These are phyloP conservation scores for Netelia melanura DNA, from an alignment of 2,888 invertebrate genomes.

Conservation along the genomic window DNA sequence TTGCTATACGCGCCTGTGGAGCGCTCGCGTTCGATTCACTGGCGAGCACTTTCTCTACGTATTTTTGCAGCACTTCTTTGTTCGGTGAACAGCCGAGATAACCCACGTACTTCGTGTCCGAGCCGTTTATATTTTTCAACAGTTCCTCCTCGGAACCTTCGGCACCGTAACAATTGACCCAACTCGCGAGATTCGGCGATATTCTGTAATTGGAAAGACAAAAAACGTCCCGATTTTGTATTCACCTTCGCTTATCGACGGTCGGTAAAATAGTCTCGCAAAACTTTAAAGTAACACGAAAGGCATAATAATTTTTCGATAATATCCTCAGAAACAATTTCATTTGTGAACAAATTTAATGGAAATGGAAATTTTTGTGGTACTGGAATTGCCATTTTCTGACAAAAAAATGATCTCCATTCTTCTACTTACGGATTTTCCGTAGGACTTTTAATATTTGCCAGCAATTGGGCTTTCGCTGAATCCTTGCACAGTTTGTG, in stretches of 20 bases:
- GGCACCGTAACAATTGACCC: conserved; percentile 85
- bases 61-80: conserved; percentile 81
- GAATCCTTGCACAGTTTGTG: conserved; percentile 81
- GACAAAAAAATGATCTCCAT: background rate
- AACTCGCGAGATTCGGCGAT: conserved; percentile 83
- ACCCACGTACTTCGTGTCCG: conserved; percentile 76
- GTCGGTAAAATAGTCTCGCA: background rate
- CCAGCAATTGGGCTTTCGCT: conserved; percentile 71
- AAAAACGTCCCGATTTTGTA: background rate
- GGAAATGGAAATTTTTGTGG: background rate
- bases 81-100: conserved; percentile 84
- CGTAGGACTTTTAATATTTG: conserved; percentile 60
- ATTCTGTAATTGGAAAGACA: conserved; percentile 81
- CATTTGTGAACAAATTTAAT: too few species aligned
- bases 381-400: background rate
- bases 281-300: too few species aligned
- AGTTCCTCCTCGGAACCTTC: conserved; percentile 59
- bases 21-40: conserved; percentile 43
- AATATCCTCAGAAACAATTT: too few species aligned
- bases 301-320: too few species aligned
- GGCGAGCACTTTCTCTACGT: conserved; percentile 59
- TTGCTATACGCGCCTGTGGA: conserved; percentile 53
- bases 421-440: conserved; percentile 67
- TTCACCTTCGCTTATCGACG: background rate
- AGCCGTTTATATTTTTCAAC: conserved; percentile 63